Percentiles rank a stretch among this genome's conserved stretches.
These are phyloP conservation scores for Adoxophyes honmai DNA, from an alignment of 1,140 invertebrate genomes.

Conservation along the genomic window DNA sequence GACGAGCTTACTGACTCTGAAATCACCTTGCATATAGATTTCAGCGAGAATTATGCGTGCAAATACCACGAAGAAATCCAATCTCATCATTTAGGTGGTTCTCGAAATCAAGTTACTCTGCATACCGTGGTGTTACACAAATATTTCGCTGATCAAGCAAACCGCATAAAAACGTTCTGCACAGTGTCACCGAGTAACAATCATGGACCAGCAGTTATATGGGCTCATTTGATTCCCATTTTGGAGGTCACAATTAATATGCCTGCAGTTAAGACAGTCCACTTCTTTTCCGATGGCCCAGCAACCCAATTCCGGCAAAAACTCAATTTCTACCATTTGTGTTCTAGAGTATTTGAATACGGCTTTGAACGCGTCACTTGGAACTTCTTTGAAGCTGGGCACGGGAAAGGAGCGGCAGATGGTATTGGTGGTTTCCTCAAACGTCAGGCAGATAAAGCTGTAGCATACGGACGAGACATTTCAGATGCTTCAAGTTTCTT, in stretches of 20 bases:
- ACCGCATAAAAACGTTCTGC: conserved; percentile 17
- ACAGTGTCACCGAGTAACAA: conserved; percentile 14
- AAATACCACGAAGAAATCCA: conserved; percentile 39
- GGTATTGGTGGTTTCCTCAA: conserved; percentile 26
- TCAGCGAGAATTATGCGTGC: conserved; percentile 34
- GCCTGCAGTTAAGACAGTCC: conserved; percentile 15
- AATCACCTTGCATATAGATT: conserved; percentile 23
- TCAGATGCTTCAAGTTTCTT: too few relatives aligned
- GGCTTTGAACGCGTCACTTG: conserved; percentile 15
- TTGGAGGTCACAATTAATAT: not conserved
- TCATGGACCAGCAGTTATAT: conserved; percentile 27
- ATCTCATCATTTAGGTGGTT: conserved; percentile 38
- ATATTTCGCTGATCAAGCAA: conserved; percentile 3
- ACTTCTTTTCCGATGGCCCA: conserved; percentile 36
- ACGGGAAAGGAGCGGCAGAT: conserved; percentile 27
- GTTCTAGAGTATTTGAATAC: conserved; percentile 21
- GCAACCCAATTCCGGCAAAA: conserved; percentile 33
- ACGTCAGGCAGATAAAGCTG: not conserved
- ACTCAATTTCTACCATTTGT: conserved; percentile 23
- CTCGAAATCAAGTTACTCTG: conserved; percentile 26
- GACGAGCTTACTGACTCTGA: conserved; percentile 14
- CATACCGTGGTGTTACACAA: conserved; percentile 35
- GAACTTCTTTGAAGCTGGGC: conserved; percentile 28
- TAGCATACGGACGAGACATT: too few relatives aligned
- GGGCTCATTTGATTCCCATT: conserved; percentile 25